phyloP scores from a whole-genome alignment of 30 jellyfish, hydroid and myxozoan genomes.

The Aurelia sp. region DNA sequence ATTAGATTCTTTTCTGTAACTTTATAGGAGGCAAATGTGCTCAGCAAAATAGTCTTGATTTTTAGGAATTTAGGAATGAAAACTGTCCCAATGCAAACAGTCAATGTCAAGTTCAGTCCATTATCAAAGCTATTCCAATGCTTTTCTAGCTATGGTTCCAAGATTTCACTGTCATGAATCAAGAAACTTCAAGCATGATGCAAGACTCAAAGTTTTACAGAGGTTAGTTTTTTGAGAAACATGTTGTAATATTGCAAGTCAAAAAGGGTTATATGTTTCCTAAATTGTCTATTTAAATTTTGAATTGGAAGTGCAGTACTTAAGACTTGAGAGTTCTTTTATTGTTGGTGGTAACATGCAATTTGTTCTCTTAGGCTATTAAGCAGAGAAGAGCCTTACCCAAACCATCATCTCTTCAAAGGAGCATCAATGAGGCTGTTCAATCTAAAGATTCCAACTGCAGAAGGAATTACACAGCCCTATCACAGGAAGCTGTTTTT shows the following conservation, averaged over 20 bases:
- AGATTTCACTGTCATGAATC: conserved; percentile 18
- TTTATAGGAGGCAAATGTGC: too few species aligned
- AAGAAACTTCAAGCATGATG: not conserved
- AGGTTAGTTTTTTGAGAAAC: conserved; percentile 4
- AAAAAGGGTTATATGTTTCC: too few species aligned
- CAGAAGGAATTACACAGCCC: conserved; percentile 28
- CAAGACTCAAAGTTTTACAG: conserved; percentile 12
- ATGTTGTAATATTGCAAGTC: too few species aligned
- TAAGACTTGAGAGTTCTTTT: not conserved
- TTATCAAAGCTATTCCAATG: too few species aligned
- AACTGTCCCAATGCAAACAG: too few species aligned
- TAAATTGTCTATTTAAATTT: too few species aligned
- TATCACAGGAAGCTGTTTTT: conserved; percentile 54
- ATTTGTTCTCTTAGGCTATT: conserved; percentile 26
- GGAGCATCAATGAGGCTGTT: not conserved
- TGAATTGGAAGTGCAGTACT: too few species aligned
- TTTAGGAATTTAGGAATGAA: too few species aligned
- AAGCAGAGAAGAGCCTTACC: conserved; percentile 20
- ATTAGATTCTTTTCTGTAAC: too few species aligned
- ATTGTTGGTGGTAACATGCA: not conserved
- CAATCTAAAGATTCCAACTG: conserved; percentile 46
- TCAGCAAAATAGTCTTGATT: too few species aligned
- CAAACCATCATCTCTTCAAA: conserved; percentile 15
- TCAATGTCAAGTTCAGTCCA: not conserved
- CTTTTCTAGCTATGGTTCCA: conserved; percentile 2